These are phyloP conservation scores for Gastracanthus pulcherrimus DNA, from an alignment of 2,888 invertebrate species.

Conservation along the genomic window DNA sequence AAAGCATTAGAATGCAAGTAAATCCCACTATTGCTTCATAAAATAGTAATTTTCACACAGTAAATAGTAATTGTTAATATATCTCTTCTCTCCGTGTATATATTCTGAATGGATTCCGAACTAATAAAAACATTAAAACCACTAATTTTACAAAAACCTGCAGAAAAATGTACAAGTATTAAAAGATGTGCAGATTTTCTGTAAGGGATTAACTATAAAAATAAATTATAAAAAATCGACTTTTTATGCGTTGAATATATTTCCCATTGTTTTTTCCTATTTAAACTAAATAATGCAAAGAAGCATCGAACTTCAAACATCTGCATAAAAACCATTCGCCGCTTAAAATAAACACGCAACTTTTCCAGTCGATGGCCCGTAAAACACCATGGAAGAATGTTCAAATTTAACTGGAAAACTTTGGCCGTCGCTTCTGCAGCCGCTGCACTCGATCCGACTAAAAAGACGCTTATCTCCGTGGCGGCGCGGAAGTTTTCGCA, in stretches of 20 bases:
- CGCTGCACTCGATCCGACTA: not conserved
- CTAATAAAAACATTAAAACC: too few relatives aligned
- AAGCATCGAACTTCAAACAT: not conserved
- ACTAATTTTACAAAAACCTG: too few relatives aligned
- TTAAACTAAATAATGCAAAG: not conserved
- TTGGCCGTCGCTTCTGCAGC: not conserved
- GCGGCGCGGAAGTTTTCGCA: not conserved
- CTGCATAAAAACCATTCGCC: not conserved
- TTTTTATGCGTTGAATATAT: not conserved
- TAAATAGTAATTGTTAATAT: too few relatives aligned
- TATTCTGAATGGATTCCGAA: too few relatives aligned
- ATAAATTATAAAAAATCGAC: too few relatives aligned
- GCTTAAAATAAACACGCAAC: not conserved
- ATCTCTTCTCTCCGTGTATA: too few relatives aligned
- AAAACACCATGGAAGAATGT: not conserved
- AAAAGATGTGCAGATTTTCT: too few relatives aligned
- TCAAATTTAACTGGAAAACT: slow-evolving; percentile 8
- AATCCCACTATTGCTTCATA: too few relatives aligned
- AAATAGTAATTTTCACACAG: too few relatives aligned
- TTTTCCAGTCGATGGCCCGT: not conserved
- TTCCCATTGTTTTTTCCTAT: not conserved
- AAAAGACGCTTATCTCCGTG: not conserved
- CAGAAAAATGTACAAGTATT: too few relatives aligned
- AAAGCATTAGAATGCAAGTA: too few relatives aligned
- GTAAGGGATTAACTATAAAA: too few relatives aligned